These are phyloP conservation scores for Chiloscyllium plagiosum DNA, from an alignment of 2,113 vertebrate genomes.

Conservation along the genomic window DNA sequence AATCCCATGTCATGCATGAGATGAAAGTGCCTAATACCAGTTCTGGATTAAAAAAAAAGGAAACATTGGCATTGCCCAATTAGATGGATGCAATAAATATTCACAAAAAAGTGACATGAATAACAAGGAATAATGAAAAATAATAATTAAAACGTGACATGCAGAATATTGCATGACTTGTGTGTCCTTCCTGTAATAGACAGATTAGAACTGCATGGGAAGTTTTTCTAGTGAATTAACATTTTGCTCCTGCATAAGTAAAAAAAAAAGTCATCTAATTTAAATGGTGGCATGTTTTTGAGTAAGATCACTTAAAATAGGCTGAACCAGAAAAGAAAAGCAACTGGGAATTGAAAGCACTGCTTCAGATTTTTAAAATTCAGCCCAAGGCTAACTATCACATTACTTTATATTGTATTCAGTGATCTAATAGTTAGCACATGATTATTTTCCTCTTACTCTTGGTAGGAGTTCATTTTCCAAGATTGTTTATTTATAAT, in stretches of 20 bases:
- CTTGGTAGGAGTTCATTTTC: not conserved
- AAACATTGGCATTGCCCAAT: not conserved
- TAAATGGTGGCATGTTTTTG: slow-evolving; percentile 19
- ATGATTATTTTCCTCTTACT: not conserved
- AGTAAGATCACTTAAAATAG: slow-evolving; percentile 24
- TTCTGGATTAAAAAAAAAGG: not conserved
- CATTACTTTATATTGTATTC: not conserved
- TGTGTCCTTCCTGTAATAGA: not conserved
- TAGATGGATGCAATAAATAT: slow-evolving; percentile 12
- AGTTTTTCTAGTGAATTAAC: not conserved
- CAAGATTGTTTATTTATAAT: not conserved
- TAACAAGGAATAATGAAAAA: not conserved
- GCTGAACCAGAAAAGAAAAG: slow-evolving; percentile 24
- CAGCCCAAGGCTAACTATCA: not conserved
- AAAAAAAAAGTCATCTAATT: not conserved
- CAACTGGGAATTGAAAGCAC: slow-evolving; percentile 13
- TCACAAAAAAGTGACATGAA: not conserved
- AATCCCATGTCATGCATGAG: not conserved
- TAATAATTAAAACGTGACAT: slow-evolving; percentile 20
- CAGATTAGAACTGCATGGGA: not conserved
- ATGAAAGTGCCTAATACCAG: not conserved
- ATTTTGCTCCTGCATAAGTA: not conserved
- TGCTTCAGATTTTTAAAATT: slow-evolving; percentile 8
- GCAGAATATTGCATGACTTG: not conserved
- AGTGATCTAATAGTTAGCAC: not conserved